These are phyloP conservation scores for Drosophila cracens DNA, from an alignment of 2,888 invertebrate genomes.

Conservation along the genomic window DNA sequence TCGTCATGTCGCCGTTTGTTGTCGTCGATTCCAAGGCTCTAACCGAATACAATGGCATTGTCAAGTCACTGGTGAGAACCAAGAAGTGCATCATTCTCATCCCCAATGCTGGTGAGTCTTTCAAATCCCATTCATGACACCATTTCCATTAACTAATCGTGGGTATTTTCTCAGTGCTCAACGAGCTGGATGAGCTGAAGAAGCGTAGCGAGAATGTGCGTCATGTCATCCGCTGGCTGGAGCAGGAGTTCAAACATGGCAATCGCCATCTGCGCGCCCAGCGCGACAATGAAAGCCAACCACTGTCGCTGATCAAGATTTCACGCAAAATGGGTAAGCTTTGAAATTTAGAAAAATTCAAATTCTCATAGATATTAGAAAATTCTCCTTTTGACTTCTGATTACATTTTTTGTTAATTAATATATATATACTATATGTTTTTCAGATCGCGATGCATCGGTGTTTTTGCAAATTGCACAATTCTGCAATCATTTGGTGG, in stretches of 20 bases:
- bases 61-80: slow-evolving; percentile 93
- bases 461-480: slow-evolving; percentile 84
- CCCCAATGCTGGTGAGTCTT: slow-evolving; percentile 92
- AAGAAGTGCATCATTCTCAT: slow-evolving; percentile 94
- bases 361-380: neutral
- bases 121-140: neutral
- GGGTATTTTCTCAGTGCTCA: slow-evolving; percentile 89
- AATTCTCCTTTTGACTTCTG: neutral
- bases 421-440: neutral
- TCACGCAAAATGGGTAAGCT: slow-evolving; percentile 91
- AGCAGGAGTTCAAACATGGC: slow-evolving; percentile 93
- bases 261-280: slow-evolving; percentile 95
- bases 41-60: slow-evolving; percentile 90
- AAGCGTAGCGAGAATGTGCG: slow-evolving; percentile 93
- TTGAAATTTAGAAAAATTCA: no score
- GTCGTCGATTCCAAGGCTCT: slow-evolving; percentile 94
- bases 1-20: slow-evolving; percentile 91
- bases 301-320: slow-evolving; percentile 90
- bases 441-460: slow-evolving; percentile 84
- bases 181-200: slow-evolving; percentile 94
- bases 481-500: slow-evolving; percentile 85
- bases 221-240: slow-evolving; percentile 97
- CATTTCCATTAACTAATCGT: neutral
- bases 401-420: neutral
- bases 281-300: slow-evolving; percentile 91